Percentiles rank a stretch among this genome's conserved stretches.
Conservation (phyloP, 1,140 invertebrate genomes). For the Vanessa tameamea region DNA sequence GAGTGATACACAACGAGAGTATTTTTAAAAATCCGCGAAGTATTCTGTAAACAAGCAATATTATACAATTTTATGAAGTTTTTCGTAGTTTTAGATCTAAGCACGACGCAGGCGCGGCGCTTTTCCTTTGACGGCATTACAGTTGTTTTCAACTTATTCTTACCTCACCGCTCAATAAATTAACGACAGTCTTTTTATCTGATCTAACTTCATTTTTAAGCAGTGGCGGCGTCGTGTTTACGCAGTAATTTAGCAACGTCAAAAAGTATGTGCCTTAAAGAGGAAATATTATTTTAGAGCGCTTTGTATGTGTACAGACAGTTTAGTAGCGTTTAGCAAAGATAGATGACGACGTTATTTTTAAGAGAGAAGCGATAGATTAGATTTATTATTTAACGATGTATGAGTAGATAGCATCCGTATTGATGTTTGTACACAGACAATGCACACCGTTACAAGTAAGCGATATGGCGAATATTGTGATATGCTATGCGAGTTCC, state of each 20-base stretch:
- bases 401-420: not conserved
- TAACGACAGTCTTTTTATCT: not conserved
- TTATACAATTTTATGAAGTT: not conserved
- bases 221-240: not conserved
- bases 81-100: conserved; percentile 13
- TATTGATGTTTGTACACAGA: conserved; percentile 30
- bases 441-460: conserved; percentile 21
- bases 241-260: conserved; percentile 3
- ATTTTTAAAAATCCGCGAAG: not conserved
- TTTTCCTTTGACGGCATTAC: not conserved
- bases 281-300: conserved; percentile 11
- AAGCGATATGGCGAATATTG: conserved; percentile 27
- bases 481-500: conserved; percentile 18
- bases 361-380: conserved; percentile 11
- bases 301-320: conserved; percentile 33
- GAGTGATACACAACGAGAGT: not conserved
- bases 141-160: not conserved
- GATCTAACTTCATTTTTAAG: too few species aligned
- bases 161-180: conserved; percentile 1
- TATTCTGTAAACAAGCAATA: conserved; percentile 2
- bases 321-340: not conserved
- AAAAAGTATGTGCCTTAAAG: conserved; percentile 35
- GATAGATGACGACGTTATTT: conserved; percentile 18
- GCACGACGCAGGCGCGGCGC: conserved; percentile 13
- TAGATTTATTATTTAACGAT: conserved; percentile 15